Conservation (phyloP, 1,140 invertebrate species). For the Solen grandis region DNA sequence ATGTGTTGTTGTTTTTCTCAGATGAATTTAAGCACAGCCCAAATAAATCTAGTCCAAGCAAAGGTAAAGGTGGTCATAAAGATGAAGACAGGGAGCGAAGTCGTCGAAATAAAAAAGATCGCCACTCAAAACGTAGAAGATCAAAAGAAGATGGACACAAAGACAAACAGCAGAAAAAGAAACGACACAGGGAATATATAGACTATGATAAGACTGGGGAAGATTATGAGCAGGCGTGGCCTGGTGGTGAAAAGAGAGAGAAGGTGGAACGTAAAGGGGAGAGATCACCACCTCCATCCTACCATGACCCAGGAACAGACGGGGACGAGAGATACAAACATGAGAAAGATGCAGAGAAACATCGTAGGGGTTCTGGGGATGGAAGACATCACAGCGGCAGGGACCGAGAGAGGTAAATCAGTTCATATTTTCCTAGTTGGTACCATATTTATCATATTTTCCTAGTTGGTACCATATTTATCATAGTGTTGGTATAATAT, state of each 20-base stretch:
- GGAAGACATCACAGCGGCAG: conserved; percentile 25
- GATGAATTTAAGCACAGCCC: conserved; percentile 7
- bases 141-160: conserved; percentile 39
- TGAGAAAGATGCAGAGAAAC: conserved; percentile 35
- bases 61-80: neutral
- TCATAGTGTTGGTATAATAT: no score
- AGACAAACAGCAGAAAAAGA: conserved; percentile 39
- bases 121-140: conserved; percentile 43
- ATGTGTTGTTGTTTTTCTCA: no score
- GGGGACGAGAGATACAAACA: conserved; percentile 10
- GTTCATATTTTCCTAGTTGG: no score
- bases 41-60: conserved; percentile 20
- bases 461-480: no score
- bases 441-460: no score
- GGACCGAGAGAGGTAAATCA: conserved; percentile 20
- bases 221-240: conserved; percentile 37
- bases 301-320: conserved; percentile 1
- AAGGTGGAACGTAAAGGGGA: conserved; percentile 42
- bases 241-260: conserved; percentile 22
- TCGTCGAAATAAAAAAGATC: conserved; percentile 20
- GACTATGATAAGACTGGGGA: conserved; percentile 49
- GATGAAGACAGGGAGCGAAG: conserved; percentile 22
- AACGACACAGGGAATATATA: conserved; percentile 34
- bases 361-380: conserved; percentile 28
- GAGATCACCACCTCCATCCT: no score